Evolutionary conservation across 1,140 invertebrate species (phyloP).

Genomic region (Agrypnia vestita): DNA sequence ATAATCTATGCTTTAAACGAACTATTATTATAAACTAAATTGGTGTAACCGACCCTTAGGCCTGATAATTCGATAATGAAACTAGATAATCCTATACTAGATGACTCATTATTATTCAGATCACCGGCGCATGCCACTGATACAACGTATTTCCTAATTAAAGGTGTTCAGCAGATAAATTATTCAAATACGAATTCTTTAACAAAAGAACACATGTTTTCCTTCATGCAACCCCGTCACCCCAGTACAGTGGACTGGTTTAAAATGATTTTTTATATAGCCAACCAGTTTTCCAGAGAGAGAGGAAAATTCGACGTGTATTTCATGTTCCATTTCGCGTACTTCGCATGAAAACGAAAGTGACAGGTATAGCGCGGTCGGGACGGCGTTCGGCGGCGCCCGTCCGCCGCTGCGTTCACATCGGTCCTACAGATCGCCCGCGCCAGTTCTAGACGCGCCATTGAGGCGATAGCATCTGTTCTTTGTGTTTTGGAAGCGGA

Average conservation of each 20-base stretch:
- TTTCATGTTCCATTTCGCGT: background rate
- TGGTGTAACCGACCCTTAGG: too few relatives aligned
- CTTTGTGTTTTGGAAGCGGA: constrained; percentile 4
- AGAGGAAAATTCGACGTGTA: background rate
- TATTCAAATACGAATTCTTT: background rate
- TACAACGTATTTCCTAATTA: too few relatives aligned
- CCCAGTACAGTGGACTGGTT: background rate
- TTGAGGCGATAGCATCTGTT: background rate
- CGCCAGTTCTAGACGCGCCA: constrained; percentile 26
- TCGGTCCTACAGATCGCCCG: background rate
- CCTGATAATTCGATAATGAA: too few relatives aligned
- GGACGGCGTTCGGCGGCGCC: background rate
- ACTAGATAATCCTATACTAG: too few relatives aligned
- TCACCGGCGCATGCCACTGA: too few relatives aligned
- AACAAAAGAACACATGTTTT: background rate
- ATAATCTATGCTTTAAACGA: too few relatives aligned
- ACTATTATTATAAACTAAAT: too few relatives aligned
- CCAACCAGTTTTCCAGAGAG: constrained; percentile 7
- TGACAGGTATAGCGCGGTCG: background rate
- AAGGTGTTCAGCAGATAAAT: too few relatives aligned
- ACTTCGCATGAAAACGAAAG: background rate
- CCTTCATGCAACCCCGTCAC: constrained; percentile 5
- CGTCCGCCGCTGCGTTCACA: background rate
- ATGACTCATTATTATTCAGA: too few relatives aligned
- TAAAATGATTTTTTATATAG: background rate